Evolutionary conservation across 2,797 vertebrate species (phyloP).

Genomic region (Danio aesculapii): DNA sequence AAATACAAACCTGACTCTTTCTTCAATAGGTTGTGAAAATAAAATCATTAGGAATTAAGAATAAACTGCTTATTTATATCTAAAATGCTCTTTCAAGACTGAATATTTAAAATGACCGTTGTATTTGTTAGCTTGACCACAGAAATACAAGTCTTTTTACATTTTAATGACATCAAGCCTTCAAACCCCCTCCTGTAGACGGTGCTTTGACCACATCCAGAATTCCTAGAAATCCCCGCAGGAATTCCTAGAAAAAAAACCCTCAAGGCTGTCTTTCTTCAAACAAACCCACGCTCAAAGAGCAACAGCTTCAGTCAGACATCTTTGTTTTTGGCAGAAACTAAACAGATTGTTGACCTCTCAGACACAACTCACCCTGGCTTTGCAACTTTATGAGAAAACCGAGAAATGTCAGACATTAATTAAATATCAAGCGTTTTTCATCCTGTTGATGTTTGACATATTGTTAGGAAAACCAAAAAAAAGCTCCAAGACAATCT

Average conservation of each 20-base stretch:
- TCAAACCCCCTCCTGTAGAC: slow-evolving; percentile 17
- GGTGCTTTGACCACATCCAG: slow-evolving; percentile 23
- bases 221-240: slow-evolving; percentile 37
- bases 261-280: slow-evolving; percentile 34
- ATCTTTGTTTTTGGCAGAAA: slow-evolving; percentile 29
- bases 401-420: neutral
- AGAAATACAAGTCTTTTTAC: slow-evolving; percentile 36
- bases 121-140: neutral
- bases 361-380: neutral
- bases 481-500: slow-evolving; percentile 19
- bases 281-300: slow-evolving; percentile 4
- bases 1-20: too few species aligned
- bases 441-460: slow-evolving; percentile 16
- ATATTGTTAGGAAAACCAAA: slow-evolving; percentile 22
- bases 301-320: slow-evolving; percentile 14
- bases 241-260: slow-evolving; percentile 34
- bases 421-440: neutral
- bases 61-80: too few species aligned
- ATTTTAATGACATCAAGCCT: slow-evolving; percentile 29
- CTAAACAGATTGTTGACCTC: slow-evolving; percentile 40
- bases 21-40: too few species aligned
- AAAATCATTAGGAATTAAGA: too few species aligned
- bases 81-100: too few species aligned
- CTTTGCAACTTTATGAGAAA: slow-evolving; percentile 20
- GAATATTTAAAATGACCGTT: too few species aligned